Conservation (phyloP, 2,888 invertebrate species). For the Tortrix viridana region DNA sequence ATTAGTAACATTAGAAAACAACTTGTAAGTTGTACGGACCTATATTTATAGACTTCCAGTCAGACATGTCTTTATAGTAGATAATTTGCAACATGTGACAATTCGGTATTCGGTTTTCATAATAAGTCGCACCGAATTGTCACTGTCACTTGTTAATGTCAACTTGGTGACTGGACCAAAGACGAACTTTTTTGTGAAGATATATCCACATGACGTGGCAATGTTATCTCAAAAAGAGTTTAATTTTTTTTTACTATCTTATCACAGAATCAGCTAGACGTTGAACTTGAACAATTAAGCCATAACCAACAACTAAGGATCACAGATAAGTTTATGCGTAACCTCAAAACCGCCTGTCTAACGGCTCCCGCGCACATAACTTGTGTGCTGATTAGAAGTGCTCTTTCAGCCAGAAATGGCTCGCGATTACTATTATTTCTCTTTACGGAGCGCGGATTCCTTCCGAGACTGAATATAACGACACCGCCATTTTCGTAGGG, state of each 20-base stretch:
- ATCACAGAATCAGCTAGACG: too few relatives aligned
- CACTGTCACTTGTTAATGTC: too few relatives aligned
- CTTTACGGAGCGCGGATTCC: slow-evolving; percentile 59
- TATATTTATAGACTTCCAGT: too few relatives aligned
- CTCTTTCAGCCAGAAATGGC: slow-evolving; percentile 52
- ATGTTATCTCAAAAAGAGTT: too few relatives aligned
- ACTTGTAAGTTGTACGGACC: too few relatives aligned
- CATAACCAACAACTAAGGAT: not conserved
- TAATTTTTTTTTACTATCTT: too few relatives aligned
- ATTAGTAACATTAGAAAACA: too few relatives aligned
- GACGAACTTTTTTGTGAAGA: too few relatives aligned
- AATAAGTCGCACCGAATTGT: too few relatives aligned
- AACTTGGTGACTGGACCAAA: too few relatives aligned
- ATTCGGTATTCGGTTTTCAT: too few relatives aligned
- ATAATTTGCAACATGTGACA: not conserved
- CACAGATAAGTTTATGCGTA: slow-evolving; percentile 10
- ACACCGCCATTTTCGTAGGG: slow-evolving; percentile 62
- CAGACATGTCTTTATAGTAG: not conserved
- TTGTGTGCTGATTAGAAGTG: slow-evolving; percentile 52
- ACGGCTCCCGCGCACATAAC: slow-evolving; percentile 8
- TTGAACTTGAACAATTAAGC: not conserved
- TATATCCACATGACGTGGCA: too few relatives aligned
- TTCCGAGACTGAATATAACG: slow-evolving; percentile 64
- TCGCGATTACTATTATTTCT: slow-evolving; percentile 65
- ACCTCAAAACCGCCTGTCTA: slow-evolving; percentile 13